phyloP scores from a whole-genome alignment of 2,113 vertebrate genomes.

The Drymodes brunneopygia region DNA sequence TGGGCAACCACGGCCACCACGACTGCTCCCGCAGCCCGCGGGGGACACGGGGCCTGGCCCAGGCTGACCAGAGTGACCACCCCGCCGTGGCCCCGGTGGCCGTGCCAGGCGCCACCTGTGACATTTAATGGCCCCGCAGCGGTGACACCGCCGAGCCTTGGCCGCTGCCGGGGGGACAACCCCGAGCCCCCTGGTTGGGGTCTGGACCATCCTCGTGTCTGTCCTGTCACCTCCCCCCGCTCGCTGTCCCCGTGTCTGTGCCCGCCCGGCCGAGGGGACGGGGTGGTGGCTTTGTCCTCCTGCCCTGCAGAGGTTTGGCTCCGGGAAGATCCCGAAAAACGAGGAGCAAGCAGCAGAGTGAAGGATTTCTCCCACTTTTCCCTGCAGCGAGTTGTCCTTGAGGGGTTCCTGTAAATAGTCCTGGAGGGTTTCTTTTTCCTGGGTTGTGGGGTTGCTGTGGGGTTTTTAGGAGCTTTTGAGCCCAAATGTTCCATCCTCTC shows the following conservation, averaged over 20 bases:
- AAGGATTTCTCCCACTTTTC: background rate
- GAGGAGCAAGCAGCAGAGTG: background rate
- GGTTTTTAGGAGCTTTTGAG: background rate
- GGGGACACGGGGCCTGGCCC: background rate
- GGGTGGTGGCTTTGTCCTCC: background rate
- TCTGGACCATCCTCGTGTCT: too few relatives aligned
- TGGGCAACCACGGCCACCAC: slow-evolving; percentile 65
- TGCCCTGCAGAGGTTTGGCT: too few relatives aligned
- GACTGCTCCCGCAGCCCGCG: slow-evolving; percentile 74
- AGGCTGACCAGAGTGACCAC: background rate
- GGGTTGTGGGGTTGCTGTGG: background rate
- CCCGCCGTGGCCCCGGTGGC: background rate
- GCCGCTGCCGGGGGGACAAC: rapidly evolving
- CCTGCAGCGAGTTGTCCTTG: background rate
- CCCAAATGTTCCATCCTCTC: background rate
- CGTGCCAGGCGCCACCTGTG: background rate
- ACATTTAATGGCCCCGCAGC: background rate
- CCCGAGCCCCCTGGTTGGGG: background rate
- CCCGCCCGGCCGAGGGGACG: background rate
- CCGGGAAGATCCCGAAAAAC: background rate
- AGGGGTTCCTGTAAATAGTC: background rate
- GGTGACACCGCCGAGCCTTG: background rate
- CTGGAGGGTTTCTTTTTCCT: rapidly evolving
- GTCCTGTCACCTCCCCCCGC: too few relatives aligned
- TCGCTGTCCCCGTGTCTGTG: background rate